Evolutionary conservation across 2,113 vertebrate genomes (phyloP).

Genomic region (Ivindomyrus marchei): DNA sequence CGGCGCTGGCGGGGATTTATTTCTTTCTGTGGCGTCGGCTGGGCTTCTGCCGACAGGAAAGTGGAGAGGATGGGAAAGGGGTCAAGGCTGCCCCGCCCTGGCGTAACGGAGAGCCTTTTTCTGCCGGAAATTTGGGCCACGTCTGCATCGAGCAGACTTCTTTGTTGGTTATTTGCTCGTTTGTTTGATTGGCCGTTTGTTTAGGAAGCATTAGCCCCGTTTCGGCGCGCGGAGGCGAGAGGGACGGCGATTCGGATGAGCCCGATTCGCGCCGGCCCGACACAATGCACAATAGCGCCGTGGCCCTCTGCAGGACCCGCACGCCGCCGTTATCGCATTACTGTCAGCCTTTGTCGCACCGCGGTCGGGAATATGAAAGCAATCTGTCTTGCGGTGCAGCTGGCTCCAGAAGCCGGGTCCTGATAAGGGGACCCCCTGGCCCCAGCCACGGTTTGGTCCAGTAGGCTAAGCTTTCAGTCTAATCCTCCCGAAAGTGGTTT

Average conservation of each 20-base stretch:
- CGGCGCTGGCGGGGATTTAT: slow-evolving; percentile 71
- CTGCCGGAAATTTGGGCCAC: slow-evolving; percentile 58
- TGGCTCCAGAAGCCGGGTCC: slow-evolving; percentile 94
- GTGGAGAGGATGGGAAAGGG: slow-evolving; percentile 28
- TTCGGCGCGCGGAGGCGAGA: slow-evolving; percentile 80
- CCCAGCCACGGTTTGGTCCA: slow-evolving; percentile 93
- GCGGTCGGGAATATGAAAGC: slow-evolving; percentile 88
- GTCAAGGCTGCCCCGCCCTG: slow-evolving; percentile 78
- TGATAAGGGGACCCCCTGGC: slow-evolving; percentile 92
- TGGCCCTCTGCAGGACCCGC: slow-evolving; percentile 84
- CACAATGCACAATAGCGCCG: slow-evolving; percentile 86
- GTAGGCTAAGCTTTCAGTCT: slow-evolving; percentile 98
- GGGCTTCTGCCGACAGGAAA: slow-evolving; percentile 53
- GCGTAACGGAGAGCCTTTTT: slow-evolving; percentile 72
- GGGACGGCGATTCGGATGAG: slow-evolving; percentile 86
- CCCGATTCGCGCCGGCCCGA: slow-evolving; percentile 80
- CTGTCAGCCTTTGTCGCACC: slow-evolving; percentile 91
- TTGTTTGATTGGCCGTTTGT: not conserved
- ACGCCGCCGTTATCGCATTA: slow-evolving; percentile 98
- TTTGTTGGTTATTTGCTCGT: slow-evolving; percentile 56
- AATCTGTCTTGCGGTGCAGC: slow-evolving; percentile 90
- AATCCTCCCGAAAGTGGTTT: slow-evolving; percentile 99
- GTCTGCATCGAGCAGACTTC: slow-evolving; percentile 67
- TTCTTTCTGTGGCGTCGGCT: slow-evolving; percentile 69
- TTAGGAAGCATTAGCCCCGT: slow-evolving; percentile 84